phyloP scores from a whole-genome alignment of 2,797 vertebrate genomes.

The Neosilurus mollespiculum region DNA sequence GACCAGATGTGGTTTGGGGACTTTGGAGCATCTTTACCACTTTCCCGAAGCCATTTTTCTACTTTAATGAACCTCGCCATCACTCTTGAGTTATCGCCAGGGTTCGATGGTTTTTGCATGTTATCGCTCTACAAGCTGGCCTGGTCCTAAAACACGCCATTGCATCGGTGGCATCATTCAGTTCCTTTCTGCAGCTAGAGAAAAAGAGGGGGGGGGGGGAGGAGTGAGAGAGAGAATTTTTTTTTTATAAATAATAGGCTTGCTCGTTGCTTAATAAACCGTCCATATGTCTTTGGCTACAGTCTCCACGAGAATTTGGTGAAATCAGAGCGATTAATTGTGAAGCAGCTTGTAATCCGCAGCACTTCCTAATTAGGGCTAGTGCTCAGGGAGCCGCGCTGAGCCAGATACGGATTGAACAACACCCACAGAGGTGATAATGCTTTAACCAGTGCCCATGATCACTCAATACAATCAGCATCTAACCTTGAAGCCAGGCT shows the following conservation, averaged over 20 bases:
- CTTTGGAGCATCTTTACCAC: conserved; percentile 35
- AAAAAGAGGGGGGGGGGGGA: not conserved
- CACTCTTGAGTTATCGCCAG: not conserved
- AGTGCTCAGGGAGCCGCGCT: conserved; percentile 14
- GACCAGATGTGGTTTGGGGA: conserved; percentile 54
- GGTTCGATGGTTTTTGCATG: not conserved
- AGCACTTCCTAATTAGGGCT: conserved; percentile 20
- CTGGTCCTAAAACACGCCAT: conserved; percentile 5
- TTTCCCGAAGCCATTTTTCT: not conserved
- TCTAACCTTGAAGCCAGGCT: conserved; percentile 71
- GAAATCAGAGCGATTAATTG: conserved; percentile 70
- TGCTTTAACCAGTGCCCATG: conserved; percentile 67
- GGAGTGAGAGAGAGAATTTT: not conserved
- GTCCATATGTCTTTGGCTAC: conserved; percentile 67
- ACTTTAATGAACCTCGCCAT: not conserved
- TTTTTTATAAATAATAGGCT: conserved; percentile 8
- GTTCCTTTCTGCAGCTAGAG: conserved; percentile 23
- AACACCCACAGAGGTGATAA: conserved; percentile 75
- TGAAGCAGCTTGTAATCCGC: conserved; percentile 47
- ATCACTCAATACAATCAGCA: conserved; percentile 72
- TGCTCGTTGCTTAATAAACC: conserved; percentile 60
- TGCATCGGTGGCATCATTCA: not conserved
- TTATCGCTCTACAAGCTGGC: not conserved
- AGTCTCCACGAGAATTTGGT: conserved; percentile 26
- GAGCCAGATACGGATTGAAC: conserved; percentile 48